Evolutionary conservation across 2,113 vertebrate species (phyloP).

Genomic region (Cettia cetti): DNA sequence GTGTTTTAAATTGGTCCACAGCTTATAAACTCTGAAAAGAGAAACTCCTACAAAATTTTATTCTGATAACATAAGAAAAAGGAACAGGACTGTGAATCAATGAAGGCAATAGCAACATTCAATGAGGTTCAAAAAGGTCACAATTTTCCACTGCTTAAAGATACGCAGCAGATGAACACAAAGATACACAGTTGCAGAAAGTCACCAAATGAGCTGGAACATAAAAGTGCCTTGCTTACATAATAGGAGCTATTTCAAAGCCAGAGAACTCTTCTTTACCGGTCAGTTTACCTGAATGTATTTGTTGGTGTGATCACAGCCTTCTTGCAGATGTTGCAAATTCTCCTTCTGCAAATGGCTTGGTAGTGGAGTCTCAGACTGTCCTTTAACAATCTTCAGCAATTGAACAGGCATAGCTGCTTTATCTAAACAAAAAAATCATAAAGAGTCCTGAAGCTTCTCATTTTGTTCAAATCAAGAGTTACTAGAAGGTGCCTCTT

Average conservation of each 20-base stretch:
- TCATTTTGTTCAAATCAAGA: background rate
- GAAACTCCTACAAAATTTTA: background rate
- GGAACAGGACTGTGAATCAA: background rate
- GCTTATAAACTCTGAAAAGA: background rate
- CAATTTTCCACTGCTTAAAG: background rate
- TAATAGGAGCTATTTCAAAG: background rate
- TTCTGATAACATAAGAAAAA: background rate
- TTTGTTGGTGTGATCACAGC: conserved; percentile 41
- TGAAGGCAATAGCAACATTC: background rate
- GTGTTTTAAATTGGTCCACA: background rate
- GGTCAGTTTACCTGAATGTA: conserved; percentile 65
- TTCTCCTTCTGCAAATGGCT: conserved; percentile 43
- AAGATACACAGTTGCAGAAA: background rate
- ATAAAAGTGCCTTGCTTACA: background rate
- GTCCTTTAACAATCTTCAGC: conserved; percentile 37
- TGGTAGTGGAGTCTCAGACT: conserved; percentile 16
- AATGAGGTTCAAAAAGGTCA: background rate
- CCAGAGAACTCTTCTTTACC: background rate
- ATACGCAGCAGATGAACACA: background rate
- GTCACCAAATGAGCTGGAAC: background rate
- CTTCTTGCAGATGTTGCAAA: conserved; percentile 49
- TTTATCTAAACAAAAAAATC: background rate
- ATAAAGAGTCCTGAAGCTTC: background rate
- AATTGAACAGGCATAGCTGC: conserved; percentile 63
- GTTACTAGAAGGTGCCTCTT: background rate